phyloP scores from a whole-genome alignment of 2,888 invertebrate species.

The Cryptocheilus praepositus region DNA sequence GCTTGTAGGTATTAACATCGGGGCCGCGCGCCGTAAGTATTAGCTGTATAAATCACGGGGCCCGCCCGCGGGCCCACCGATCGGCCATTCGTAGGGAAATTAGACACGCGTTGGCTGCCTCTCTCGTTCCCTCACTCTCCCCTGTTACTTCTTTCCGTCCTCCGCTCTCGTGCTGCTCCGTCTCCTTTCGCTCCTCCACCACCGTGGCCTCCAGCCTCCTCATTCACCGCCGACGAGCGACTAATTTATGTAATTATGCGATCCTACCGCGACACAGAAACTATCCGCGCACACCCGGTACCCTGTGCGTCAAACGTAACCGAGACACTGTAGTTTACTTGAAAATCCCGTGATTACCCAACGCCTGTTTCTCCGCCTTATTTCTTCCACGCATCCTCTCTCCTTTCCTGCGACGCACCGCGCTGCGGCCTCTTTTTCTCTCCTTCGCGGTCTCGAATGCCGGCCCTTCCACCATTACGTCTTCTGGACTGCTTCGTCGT shows the following conservation, averaged over 20 bases:
- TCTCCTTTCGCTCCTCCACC: slow-evolving; percentile 1
- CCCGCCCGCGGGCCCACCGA: slow-evolving; percentile 62
- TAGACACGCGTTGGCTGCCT: slow-evolving; percentile 62
- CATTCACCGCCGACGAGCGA: slow-evolving; percentile 40
- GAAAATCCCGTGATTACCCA: slow-evolving; percentile 32
- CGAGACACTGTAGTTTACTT: slow-evolving; percentile 20
- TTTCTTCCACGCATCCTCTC: slow-evolving; percentile 3
- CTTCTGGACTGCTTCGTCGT: slow-evolving; percentile 18
- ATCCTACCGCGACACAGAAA: slow-evolving; percentile 43
- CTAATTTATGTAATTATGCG: slow-evolving; percentile 67
- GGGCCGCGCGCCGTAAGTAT: slow-evolving; percentile 50
- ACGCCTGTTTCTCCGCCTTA: slow-evolving; percentile 11
- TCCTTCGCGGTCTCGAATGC: background rate
- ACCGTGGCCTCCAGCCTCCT: slow-evolving; percentile 6
- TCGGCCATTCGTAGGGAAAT: slow-evolving; percentile 68
- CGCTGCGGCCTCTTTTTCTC: background rate
- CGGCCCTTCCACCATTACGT: slow-evolving; percentile 22
- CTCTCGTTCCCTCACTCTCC: slow-evolving; percentile 17
- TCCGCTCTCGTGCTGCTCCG: background rate
- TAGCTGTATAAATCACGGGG: slow-evolving; percentile 65
- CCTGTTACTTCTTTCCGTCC: background rate
- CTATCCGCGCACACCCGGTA: slow-evolving; percentile 34
- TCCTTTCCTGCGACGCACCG: background rate
- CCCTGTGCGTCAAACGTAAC: slow-evolving; percentile 17
- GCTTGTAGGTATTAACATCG: slow-evolving; percentile 63